Base-by-base conservation (phyloP, 1,140 invertebrate genomes). In the Heliconius nattereri region DNA sequence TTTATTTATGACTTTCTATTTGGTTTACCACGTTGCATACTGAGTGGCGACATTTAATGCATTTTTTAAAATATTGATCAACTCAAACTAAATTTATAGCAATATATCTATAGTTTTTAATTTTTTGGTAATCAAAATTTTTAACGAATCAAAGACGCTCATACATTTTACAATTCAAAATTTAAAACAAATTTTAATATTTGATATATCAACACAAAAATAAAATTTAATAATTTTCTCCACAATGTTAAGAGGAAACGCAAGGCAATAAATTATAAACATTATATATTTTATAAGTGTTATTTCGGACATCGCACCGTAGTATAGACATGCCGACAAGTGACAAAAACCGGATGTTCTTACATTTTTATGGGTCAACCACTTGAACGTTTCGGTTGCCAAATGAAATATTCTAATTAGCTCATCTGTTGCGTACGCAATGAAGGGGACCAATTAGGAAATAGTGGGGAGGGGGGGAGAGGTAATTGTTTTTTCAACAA, bases 371-470 rank as follows among this genome's bases (percentile, higher is more conserved):
- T 80, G 79, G 82, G 78, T 83, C 78, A 80, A 76, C 49, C 76
- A 80, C 76, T 78, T 54, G 79, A 78, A 45, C 79, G 40, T 78
- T 72, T 19, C 40, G 57, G 76, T 78, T 75, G 82, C 82, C 84
- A 83, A 83, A 79, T 78, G 75, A 78, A 85, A 85, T 83, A 85
- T 85, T 85, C 81, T 85, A 81, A 83, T 85, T 81, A 82, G 80
- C 37, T 83, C 82, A 78, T 83, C 82, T 78, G 75, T 83, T 80
- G 71, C 54, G 76, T 79, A 73, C 73, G 79, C 49, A 73, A 37
- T 72, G 11, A 71, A 72, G 29, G 40, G 13, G 45, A 77, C 35
- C 35, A 35, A 35, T 35, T 35, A 35, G 32, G 32, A 35, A 35
- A 35, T 35, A 1, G 32, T 0, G 32, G 32, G 29, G n/a, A n/a